Conservation (phyloP, 2,113 vertebrate species). For the human (Homo sapiens) region GRCh38 chr6:122043001-122043500, state of each 20-base stretch:
- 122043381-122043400: slow-evolving; percentile 11
- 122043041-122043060: fast-evolving
- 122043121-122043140: background rate
- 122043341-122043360: slow-evolving; percentile 59
- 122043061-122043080: fast-evolving
- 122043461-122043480: background rate
- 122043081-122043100: background rate
- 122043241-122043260: slow-evolving; percentile 17
- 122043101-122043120: background rate
- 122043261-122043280: background rate
- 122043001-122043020: background rate
- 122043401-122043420: slow-evolving; percentile 28
- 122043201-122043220: slow-evolving; percentile 37
- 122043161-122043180: background rate
- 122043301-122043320: slow-evolving; percentile 44
- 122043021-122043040: background rate
- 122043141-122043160: slow-evolving; percentile 22
- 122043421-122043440: slow-evolving; percentile 43
- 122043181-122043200: slow-evolving; percentile 28
- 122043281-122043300: slow-evolving; percentile 50
- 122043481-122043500: slow-evolving; percentile 29
- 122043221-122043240: background rate
- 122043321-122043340: slow-evolving; percentile 28
- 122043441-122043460: slow-evolving; percentile 16
- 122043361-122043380: slow-evolving; percentile 46